Evolutionary conservation across 2,797 vertebrate species (phyloP).

Genomic region (Melanotaenia pygmaea): DNA sequence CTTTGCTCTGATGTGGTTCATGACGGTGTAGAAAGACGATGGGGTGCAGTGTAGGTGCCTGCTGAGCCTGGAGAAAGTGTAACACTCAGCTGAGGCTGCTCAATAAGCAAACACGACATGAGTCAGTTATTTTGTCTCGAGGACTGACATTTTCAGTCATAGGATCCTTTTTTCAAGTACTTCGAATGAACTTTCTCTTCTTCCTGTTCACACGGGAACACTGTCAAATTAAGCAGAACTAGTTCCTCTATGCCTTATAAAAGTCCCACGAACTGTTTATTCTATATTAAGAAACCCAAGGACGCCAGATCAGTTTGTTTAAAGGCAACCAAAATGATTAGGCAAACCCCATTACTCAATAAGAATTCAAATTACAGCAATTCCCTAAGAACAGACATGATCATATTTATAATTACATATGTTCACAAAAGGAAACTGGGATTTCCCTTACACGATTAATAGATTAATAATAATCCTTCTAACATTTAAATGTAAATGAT

Average conservation of each 20-base stretch:
- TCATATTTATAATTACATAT: not conserved
- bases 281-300: conserved; percentile 32
- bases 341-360: conserved; percentile 48
- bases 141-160: conserved; percentile 38
- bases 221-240: conserved; percentile 17
- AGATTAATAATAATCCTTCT: no score
- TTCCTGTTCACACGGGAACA: not conserved
- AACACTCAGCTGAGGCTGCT: conserved; percentile 25
- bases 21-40: conserved; percentile 45
- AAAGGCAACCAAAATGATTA: conserved; percentile 16
- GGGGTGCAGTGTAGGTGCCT: conserved; percentile 29
- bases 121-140: conserved; percentile 35
- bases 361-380: not conserved
- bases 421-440: conserved; percentile 5
- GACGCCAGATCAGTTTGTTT: conserved; percentile 3
- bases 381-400: not conserved
- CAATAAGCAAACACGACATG: conserved; percentile 12
- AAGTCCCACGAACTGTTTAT: conserved; percentile 4
- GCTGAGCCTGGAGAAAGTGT: conserved; percentile 14
- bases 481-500: no score
- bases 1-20: conserved; percentile 64
- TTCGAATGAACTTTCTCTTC: conserved; percentile 32
- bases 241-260: not conserved
- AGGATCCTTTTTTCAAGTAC: conserved; percentile 12
- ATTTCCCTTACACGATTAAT: not conserved